These are phyloP conservation scores for Corythaeola cristata DNA, from an alignment of 2,113 vertebrate species.

Conservation along the genomic window DNA sequence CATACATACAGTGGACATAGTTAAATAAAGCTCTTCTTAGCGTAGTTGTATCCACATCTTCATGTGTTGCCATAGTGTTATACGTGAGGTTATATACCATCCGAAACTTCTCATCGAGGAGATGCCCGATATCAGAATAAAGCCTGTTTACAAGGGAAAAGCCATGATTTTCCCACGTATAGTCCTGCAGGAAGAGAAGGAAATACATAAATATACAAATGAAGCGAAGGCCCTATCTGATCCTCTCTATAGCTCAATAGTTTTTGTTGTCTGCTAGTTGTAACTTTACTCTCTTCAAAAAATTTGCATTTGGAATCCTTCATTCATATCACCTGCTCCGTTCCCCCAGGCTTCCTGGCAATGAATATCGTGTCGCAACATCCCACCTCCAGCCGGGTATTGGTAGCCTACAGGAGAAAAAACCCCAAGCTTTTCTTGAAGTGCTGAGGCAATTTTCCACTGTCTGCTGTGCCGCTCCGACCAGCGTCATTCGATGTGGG, in stretches of 20 bases:
- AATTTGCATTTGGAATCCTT: neutral
- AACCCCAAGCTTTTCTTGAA: neutral
- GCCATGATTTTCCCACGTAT: conserved; percentile 87
- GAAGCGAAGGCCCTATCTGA: neutral
- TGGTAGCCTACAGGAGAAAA: neutral
- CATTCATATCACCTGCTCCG: neutral
- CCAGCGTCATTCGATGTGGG: neutral
- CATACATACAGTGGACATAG: conserved; percentile 89
- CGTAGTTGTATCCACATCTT: conserved; percentile 82
- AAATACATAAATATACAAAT: neutral
- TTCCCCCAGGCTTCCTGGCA: neutral
- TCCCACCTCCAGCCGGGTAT: neutral
- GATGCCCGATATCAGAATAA: conserved; percentile 86
- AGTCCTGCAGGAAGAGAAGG: conserved; percentile 74
- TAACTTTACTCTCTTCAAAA: neutral
- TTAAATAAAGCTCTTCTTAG: conserved; percentile 86
- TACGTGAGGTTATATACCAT: conserved; percentile 86
- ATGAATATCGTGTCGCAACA: neutral
- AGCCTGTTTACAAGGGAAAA: conserved; percentile 88
- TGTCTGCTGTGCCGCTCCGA: neutral
- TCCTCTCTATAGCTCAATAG: neutral
- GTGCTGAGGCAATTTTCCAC: neutral
- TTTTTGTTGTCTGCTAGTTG: neutral
- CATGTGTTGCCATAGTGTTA: conserved; percentile 84
- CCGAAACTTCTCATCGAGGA: conserved; percentile 85